Percentiles rank a stretch among this genome's conserved stretches.
phyloP scores from a whole-genome alignment of 2,113 vertebrate genomes.

The Uria lomvia region DNA sequence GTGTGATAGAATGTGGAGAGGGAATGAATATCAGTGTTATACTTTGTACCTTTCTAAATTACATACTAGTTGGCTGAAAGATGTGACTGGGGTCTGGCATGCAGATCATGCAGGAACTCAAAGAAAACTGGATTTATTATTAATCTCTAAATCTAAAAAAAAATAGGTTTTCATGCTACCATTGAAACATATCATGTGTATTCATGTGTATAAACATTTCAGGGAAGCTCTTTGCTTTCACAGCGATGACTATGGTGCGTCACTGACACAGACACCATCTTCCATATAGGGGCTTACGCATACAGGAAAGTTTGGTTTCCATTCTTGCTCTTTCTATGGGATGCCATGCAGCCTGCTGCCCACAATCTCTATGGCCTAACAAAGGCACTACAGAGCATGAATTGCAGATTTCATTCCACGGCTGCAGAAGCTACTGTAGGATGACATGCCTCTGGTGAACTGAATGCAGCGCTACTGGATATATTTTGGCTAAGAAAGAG shows the following conservation, averaged over 20 bases:
- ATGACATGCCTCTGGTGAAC: background rate
- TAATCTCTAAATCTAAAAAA: background rate
- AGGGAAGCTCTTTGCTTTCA: background rate
- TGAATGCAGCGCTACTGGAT: background rate
- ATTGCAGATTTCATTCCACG: background rate
- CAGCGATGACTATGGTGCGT: accelerated
- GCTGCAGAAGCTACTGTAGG: background rate
- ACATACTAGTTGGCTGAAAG: background rate
- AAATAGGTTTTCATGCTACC: background rate
- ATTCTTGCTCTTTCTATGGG: background rate
- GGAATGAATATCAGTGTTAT: background rate
- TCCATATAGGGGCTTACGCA: background rate
- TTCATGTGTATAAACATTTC: background rate
- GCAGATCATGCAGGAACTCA: background rate
- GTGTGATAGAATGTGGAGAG: background rate
- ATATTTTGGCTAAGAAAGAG: background rate
- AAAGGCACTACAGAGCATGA: background rate
- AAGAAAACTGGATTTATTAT: background rate
- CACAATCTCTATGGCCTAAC: background rate
- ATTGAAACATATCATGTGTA: background rate
- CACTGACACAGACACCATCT: background rate
- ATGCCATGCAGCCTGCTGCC: background rate
- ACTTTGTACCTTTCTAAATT: background rate
- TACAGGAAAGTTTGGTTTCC: background rate
- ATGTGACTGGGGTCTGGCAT: background rate